Evolutionary conservation across 2,113 vertebrate species (phyloP).

Genomic region (Australoheros scitulus): DNA sequence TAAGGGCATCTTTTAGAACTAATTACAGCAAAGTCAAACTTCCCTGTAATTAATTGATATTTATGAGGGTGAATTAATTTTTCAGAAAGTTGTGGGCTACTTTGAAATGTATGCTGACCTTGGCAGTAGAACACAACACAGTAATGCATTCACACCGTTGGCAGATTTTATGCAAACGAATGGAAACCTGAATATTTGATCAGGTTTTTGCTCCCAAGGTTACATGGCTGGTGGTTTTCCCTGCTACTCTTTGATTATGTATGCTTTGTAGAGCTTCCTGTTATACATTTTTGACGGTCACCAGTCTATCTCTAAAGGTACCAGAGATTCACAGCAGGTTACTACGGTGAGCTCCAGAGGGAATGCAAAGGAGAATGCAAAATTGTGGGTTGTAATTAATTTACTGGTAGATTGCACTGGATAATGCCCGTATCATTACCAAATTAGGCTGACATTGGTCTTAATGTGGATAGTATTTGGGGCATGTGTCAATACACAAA

Average conservation of each 20-base stretch:
- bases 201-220: conserved; percentile 63
- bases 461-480: conserved; percentile 39
- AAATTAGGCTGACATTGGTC: conserved; percentile 68
- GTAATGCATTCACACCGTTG: conserved; percentile 74
- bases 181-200: conserved; percentile 66
- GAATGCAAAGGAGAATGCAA: conserved; percentile 44
- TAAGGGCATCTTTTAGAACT: conserved; percentile 48
- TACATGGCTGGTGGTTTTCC: conserved; percentile 32
- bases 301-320: neutral
- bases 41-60: conserved; percentile 62
- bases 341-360: conserved; percentile 54
- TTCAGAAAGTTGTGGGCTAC: conserved; percentile 51
- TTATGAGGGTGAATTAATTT: conserved; percentile 69
- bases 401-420: conserved; percentile 76
- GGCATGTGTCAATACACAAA: conserved; percentile 44
- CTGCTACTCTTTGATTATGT: conserved; percentile 14
- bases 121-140: conserved; percentile 47
- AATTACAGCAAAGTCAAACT: conserved; percentile 72
- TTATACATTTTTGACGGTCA: neutral
- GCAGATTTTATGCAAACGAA: conserved; percentile 75
- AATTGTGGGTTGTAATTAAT: conserved; percentile 79
- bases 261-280: conserved; percentile 11
- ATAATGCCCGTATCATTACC: conserved; percentile 79
- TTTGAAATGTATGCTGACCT: conserved; percentile 68
- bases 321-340: neutral